phyloP scores from a whole-genome alignment of 2,888 invertebrate genomes.

The Caenorhabditis doughertyi region DNA sequence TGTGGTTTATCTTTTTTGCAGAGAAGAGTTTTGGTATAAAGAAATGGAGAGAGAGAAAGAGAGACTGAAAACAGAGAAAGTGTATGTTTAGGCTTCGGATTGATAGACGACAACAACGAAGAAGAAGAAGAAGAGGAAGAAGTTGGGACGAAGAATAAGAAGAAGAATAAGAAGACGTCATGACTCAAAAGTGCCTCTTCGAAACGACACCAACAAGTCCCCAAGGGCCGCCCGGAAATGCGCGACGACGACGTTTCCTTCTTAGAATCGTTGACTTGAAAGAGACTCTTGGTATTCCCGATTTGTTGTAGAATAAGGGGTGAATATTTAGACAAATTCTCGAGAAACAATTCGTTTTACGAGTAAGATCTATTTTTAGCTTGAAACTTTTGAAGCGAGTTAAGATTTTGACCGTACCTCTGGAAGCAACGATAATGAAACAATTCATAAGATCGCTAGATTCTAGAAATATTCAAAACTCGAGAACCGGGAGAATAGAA shows the following conservation, averaged over 20 bases:
- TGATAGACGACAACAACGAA: conserved; percentile 58
- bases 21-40: background rate
- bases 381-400: background rate
- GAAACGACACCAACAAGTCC: conserved; percentile 59
- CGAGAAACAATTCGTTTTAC: conserved; percentile 6
- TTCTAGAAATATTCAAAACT: too few species aligned
- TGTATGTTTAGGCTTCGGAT: conserved; percentile 26
- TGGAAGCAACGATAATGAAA: too few species aligned
- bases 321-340: background rate
- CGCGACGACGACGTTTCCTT: conserved; percentile 43
- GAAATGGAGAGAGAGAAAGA: background rate
- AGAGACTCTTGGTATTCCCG: background rate
- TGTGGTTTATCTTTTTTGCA: conserved; percentile 45
- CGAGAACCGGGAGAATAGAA: too few species aligned
- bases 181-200: conserved; percentile 45
- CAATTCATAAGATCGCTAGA: too few species aligned
- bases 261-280: conserved; percentile 24
- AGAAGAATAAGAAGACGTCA: conserved; percentile 40
- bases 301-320: conserved; percentile 9
- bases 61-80: background rate
- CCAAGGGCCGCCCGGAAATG: conserved; percentile 61
- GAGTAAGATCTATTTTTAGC: background rate
- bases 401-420: too few species aligned
- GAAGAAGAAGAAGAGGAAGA: conserved; percentile 15
- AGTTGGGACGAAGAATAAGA: conserved; percentile 18